A percentile compares a stretch with the other conserved stretches of the same genome.
Evolutionary conservation across 2,797 vertebrate species (phyloP).

Genomic region (Nasua narica): DNA sequence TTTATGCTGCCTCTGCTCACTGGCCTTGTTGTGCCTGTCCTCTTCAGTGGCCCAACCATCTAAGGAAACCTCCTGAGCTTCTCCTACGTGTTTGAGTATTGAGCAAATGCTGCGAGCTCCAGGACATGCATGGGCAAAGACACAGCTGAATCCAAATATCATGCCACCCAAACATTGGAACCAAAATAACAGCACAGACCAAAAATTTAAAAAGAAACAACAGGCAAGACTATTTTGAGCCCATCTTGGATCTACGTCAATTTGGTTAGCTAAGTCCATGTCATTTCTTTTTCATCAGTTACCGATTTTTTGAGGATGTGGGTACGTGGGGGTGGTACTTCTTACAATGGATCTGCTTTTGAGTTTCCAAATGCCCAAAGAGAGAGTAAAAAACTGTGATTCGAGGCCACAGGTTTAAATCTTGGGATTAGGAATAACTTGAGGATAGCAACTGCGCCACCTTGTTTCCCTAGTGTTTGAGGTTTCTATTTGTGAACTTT

Average conservation of each 20-base stretch:
- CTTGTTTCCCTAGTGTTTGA: neutral
- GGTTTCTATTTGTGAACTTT: neutral
- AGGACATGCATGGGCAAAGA: conserved; percentile 71
- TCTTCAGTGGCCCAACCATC: neutral
- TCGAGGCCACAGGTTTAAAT: neutral
- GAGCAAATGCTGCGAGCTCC: conserved; percentile 69
- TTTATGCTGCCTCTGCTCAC: neutral
- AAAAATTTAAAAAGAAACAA: conserved; percentile 44
- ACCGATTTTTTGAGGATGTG: neutral
- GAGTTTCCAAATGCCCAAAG: conserved; percentile 42
- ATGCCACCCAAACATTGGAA: conserved; percentile 57
- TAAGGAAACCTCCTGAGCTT: neutral
- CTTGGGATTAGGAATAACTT: neutral
- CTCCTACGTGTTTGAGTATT: neutral
- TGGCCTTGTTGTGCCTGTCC: neutral
- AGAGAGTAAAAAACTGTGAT: neutral
- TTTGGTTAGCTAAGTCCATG: conserved; percentile 76
- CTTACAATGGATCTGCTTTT: neutral
- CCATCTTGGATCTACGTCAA: conserved; percentile 40
- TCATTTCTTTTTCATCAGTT: conserved; percentile 54
- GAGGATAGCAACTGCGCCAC: neutral
- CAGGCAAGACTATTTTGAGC: conserved; percentile 58
- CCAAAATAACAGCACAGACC: conserved; percentile 58
- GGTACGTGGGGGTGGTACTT: neutral
- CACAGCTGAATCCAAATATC: conserved; percentile 46